Evolutionary conservation across 1,140 invertebrate species (phyloP).

Genomic region (Drosophila melanica): DNA sequence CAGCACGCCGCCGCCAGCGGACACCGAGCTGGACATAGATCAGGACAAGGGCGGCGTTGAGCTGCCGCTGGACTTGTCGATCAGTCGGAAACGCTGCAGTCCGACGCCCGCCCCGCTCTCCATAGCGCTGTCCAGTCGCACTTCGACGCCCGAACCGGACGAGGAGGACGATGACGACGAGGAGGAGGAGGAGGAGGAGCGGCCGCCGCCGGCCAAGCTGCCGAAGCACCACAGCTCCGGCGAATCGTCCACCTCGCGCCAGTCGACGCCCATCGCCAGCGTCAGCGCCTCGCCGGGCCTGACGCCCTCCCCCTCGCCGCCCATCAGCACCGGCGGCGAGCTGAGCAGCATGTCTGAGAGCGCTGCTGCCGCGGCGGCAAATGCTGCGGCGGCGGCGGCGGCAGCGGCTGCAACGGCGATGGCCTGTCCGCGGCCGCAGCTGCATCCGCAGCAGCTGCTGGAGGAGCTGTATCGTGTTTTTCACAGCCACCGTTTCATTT

Average conservation of each 20-base stretch:
- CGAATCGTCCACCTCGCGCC: slow-evolving; percentile 56
- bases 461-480: slow-evolving; percentile 87
- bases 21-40: slow-evolving; percentile 22
- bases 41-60: slow-evolving; percentile 82
- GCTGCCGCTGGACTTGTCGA: slow-evolving; percentile 90
- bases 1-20: slow-evolving; percentile 68
- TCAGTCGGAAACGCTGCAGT: slow-evolving; percentile 83
- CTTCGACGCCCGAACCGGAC: slow-evolving; percentile 29
- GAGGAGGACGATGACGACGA: slow-evolving; percentile 20
- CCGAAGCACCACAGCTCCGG: slow-evolving; percentile 60
- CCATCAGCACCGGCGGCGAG: slow-evolving; percentile 73
- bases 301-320: slow-evolving; percentile 83
- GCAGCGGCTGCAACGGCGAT: slow-evolving; percentile 86
- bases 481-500: slow-evolving; percentile 86
- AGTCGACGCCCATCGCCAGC: slow-evolving; percentile 65
- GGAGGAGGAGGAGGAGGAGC: slow-evolving; percentile 6
- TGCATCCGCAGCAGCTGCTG: slow-evolving; percentile 89
- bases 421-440: slow-evolving; percentile 89
- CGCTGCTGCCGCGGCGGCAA: slow-evolving; percentile 19
- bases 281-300: slow-evolving; percentile 66
- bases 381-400: slow-evolving; percentile 84
- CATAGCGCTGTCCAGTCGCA: slow-evolving; percentile 35
- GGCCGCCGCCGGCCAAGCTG: slow-evolving; percentile 31
- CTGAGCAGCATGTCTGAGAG: slow-evolving; percentile 72
- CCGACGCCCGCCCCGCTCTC: slow-evolving; percentile 2